A percentile compares a stretch with the other conserved stretches of the same genome.
Conservation (phyloP, 2,113 vertebrate genomes). For the Butorides virescens region DNA sequence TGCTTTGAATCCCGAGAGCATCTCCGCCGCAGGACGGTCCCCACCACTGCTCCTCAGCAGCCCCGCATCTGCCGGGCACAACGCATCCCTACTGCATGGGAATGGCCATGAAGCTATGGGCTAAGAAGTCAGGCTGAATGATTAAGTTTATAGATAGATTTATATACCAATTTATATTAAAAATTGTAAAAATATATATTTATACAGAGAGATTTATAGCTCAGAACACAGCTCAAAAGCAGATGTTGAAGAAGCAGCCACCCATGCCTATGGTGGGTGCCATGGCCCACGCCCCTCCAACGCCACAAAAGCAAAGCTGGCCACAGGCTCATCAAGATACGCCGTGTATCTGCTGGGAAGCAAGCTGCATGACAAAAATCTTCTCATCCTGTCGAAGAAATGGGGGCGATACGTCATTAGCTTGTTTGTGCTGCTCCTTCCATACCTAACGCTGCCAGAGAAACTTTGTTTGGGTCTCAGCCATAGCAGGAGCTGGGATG, state of each 20-base stretch:
- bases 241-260: not conserved
- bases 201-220: not conserved
- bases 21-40: not conserved
- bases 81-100: too few relatives aligned
- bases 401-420: accelerated
- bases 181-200: accelerated
- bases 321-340: not conserved
- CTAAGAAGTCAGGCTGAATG: not conserved
- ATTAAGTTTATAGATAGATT: not conserved
- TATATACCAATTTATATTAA: too few relatives aligned
- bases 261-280: accelerated
- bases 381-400: not conserved
- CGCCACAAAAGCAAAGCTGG: not conserved
- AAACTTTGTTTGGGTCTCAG: not conserved
- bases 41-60: not conserved
- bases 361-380: not conserved
- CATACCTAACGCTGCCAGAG: not conserved
- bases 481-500: not conserved
- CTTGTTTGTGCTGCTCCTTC: not conserved
- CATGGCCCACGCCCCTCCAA: accelerated
- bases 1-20: not conserved
- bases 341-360: not conserved
- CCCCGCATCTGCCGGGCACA: accelerated
- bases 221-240: not conserved
- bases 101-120: not conserved